Evolutionary conservation across 2,113 vertebrate genomes (phyloP).

Genomic region (Rhinichthys klamathensis): DNA sequence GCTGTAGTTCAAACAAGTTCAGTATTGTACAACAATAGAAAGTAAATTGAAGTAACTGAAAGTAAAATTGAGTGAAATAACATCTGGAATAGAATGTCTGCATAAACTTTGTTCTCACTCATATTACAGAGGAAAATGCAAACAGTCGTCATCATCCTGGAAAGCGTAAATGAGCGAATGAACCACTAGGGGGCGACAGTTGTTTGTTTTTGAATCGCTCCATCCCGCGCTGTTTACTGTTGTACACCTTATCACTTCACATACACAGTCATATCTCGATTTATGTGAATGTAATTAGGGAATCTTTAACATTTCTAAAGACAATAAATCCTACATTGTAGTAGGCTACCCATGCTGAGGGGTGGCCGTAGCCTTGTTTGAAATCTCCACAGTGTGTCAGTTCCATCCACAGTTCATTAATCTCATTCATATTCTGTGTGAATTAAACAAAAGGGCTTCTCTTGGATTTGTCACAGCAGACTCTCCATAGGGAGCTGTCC

Average conservation of each 20-base stretch:
- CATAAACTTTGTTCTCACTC: not conserved
- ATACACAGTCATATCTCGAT: not conserved
- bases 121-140: not conserved
- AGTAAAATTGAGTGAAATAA: not conserved
- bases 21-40: not conserved
- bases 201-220: not conserved
- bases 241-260: not conserved
- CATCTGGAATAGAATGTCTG: not conserved
- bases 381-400: not conserved
- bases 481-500: constrained; percentile 17
- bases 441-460: constrained; percentile 17
- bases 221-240: not conserved
- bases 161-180: not conserved
- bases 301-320: not conserved
- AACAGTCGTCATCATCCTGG: too few relatives aligned
- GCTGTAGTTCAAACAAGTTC: not conserved
- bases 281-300: not conserved
- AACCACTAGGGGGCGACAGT: constrained; percentile 36
- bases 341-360: not conserved
- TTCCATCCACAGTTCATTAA: constrained; percentile 30
- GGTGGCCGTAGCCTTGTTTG: constrained; percentile 11
- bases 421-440: constrained; percentile 26
- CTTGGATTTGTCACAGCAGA: not conserved
- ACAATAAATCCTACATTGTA: not conserved
- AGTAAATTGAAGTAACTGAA: not conserved